Evolutionary conservation across 2,888 invertebrate genomes (phyloP), one percentile per base, ranked within the genome.

Genomic region (Phaedon cochleariae): DNA sequence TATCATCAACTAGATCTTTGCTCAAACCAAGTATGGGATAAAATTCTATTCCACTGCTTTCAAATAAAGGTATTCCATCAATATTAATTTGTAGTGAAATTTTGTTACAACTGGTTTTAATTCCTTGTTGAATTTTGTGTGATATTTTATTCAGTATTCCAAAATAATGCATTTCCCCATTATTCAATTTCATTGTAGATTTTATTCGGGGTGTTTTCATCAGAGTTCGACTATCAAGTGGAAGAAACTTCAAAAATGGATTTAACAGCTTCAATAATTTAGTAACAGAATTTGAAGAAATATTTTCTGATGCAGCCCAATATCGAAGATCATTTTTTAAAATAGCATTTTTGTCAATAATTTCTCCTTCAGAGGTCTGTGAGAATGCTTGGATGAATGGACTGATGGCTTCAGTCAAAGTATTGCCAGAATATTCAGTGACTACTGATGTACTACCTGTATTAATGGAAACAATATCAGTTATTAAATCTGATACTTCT

Each of bases 1-100:
- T 34, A 31, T 49, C 29, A 10, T 48, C 34, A 21, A 49, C n/a
- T 29, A 59, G 31, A 48, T 26, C 20, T 59, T 31, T 49, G 29
- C 59, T 31, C 26, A 26, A 29, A 26, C 18, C 26, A 31, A 59
- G 31, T 49, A 59, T 59, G 1, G 48, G 59, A 46, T 48, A 59
- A 59, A 59, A 59, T 59, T n/a, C n/a, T n/a, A n/a, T n/a, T n/a
- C n/a, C n/a, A n/a, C n/a, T n/a, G n/a, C n/a, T n/a, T n/a, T n/a
- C n/a, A n/a, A n/a, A n/a, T n/a, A n/a, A n/a, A n/a, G n/a, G n/a
- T n/a, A n/a, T n/a, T n/a, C n/a, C n/a, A n/a, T 59, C 59, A 26
- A 26, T 26, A 26, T 26, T 26, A 5, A 26, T 26, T 26, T 26
- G 26, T 5, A 26, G 26, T 26, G 26, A 26, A 5, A 26, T 26